Evolutionary conservation across 2,113 vertebrate species (phyloP), one percentile per base, ranked within the genome.

Genomic region (Trogon melanurus): DNA sequence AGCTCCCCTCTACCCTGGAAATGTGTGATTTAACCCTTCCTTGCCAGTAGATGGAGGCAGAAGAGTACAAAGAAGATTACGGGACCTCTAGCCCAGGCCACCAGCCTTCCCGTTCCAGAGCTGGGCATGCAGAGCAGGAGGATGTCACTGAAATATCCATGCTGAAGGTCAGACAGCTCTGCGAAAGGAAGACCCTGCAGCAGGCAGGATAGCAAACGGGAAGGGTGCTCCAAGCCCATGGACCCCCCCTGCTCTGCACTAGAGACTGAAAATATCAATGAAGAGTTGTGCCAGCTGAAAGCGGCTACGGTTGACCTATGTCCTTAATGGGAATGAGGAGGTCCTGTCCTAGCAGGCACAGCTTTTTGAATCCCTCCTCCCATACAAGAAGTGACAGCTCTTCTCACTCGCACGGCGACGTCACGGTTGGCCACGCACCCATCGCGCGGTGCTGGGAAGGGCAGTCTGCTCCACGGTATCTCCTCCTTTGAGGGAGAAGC

Each of bases 11-110:
- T 86, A 89, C 88, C 88, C 91, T 89, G 86, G 83, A 95, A 94
- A 91, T 82, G 76, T 72, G 62, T 71, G 83, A 71, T 75, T 97
- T 97, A 97, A 97, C 91, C 91, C 91, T 96, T 96, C 57, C 91
- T 94, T 96, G 88, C 91, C 95, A 87, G 86, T 26, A 87, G 73
- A 86, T 70, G 54, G 73, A 93, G 50, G 85, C 86, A 94, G 85
- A 81, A 88, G n/a, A 36, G 69, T 45, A 15, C 18, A 13, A 48
- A 89, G 83, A 87, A 56, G 48, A 86, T 41, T n/a, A 38, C 0
- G 0, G 9, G 15, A 7, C 34, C 36, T 34, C n/a, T 84, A 70
- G 25, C 20, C 38, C 23, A 74, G 38, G 66, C 51, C 67, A 62
- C 27, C 54, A 62, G 7, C 56, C 64, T 80, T 73, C 66, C 29